phyloP scores from a whole-genome alignment of 1,140 invertebrate genomes.

The Halyomorpha halys region DNA sequence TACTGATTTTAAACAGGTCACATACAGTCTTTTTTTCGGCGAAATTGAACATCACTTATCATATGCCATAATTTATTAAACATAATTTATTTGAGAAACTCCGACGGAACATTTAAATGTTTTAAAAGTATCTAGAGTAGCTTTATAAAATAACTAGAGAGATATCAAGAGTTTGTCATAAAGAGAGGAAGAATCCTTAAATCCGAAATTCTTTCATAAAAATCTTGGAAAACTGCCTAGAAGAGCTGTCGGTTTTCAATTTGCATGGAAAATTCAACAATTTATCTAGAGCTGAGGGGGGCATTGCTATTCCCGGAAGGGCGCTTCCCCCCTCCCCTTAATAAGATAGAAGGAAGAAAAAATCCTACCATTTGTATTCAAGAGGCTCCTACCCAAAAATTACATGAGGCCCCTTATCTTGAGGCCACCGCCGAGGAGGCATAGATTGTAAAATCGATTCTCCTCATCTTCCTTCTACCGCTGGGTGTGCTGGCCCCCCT shows the following conservation, averaged over 20 bases:
- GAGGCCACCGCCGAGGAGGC: background rate
- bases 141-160: no score
- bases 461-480: background rate
- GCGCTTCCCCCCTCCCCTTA: slow-evolving; percentile 1
- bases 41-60: no score
- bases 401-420: slow-evolving; percentile 16
- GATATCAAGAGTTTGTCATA: no score
- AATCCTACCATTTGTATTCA: slow-evolving; percentile 17
- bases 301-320: slow-evolving; percentile 15
- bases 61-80: no score
- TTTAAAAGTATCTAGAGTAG: background rate
- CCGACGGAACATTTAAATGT: no score
- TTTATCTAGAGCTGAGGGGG: slow-evolving; percentile 12
- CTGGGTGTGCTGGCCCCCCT: background rate
- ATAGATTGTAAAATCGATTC: slow-evolving; percentile 19
- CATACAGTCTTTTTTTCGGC: no score
- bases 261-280: slow-evolving; percentile 19
- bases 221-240: background rate
- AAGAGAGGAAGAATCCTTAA: slow-evolving; percentile 1
- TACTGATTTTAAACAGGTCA: no score
- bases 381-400: slow-evolving; percentile 3
- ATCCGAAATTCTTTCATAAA: background rate
- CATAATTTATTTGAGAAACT: no score
- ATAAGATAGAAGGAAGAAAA: slow-evolving; percentile 14
- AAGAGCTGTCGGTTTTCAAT: slow-evolving; percentile 17